Evolutionary conservation across 2,113 vertebrate species (phyloP).

Genomic region (Salvelinus namaycush): DNA sequence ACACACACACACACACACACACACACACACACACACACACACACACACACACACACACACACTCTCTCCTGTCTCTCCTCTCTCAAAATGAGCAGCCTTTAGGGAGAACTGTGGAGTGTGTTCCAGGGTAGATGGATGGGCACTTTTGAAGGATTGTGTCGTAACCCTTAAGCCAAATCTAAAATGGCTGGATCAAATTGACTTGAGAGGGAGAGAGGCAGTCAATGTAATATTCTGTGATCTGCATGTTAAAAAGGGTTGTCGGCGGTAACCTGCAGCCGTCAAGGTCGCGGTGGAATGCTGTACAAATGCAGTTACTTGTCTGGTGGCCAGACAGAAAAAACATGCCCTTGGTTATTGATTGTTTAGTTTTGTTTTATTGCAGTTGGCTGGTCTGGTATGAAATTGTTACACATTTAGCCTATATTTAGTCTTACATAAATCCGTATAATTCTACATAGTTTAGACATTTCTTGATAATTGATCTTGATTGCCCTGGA

Average conservation of each 20-base stretch:
- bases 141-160: slow-evolving; percentile 74
- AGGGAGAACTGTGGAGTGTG: slow-evolving; percentile 65
- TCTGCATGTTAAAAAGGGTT: slow-evolving; percentile 74
- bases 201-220: slow-evolving; percentile 57
- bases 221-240: slow-evolving; percentile 75
- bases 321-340: slow-evolving; percentile 70
- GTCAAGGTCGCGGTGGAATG: slow-evolving; percentile 63
- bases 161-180: slow-evolving; percentile 67
- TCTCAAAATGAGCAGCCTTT: slow-evolving; percentile 60
- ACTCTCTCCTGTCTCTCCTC: slow-evolving; percentile 32
- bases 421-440: too few species aligned
- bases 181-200: slow-evolving; percentile 77
- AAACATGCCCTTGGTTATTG: slow-evolving; percentile 76
- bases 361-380: slow-evolving; percentile 71
- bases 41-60: slow-evolving; percentile 4
- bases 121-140: slow-evolving; percentile 70
- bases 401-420: slow-evolving; percentile 35
- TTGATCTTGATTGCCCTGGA: not conserved
- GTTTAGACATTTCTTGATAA: too few species aligned
- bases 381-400: slow-evolving; percentile 42
- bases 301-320: slow-evolving; percentile 72
- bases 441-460: too few species aligned
- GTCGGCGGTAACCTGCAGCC: slow-evolving; percentile 59
- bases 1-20: slow-evolving; percentile 1
- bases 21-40: not conserved